A percentile compares a stretch with the other conserved stretches of the same genome.
phyloP scores from a whole-genome alignment of 2,888 invertebrate genomes.

The Tinea semifulvella region DNA sequence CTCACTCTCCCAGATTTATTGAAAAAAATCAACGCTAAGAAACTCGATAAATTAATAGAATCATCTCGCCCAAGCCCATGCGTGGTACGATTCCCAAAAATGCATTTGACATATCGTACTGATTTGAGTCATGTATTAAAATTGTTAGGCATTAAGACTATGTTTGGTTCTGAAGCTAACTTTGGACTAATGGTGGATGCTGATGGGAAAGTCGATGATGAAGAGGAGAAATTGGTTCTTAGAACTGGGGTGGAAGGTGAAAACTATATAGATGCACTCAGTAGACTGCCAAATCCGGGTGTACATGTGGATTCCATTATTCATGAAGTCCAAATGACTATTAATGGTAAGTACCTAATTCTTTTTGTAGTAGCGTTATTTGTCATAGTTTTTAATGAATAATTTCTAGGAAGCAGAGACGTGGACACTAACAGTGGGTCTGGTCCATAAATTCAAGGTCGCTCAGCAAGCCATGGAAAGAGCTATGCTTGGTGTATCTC shows the following conservation, averaged over 20 bases:
- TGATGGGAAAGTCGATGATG: conserved; percentile 20
- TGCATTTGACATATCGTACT: conserved; percentile 71
- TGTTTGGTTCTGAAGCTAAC: conserved; percentile 74
- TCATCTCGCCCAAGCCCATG: conserved; percentile 52
- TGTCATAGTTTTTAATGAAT: background rate
- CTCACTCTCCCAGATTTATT: conserved; percentile 55
- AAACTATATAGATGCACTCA: conserved; percentile 30
- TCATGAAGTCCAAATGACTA: conserved; percentile 72
- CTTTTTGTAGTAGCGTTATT: too few relatives aligned
- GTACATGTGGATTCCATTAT: conserved; percentile 70
- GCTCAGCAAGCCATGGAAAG: too few relatives aligned
- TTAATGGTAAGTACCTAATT: conserved; percentile 61
- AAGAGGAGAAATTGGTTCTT: conserved; percentile 28
- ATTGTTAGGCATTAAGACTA: conserved; percentile 65
- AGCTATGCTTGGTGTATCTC: too few relatives aligned
- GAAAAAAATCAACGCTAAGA: conserved; percentile 46
- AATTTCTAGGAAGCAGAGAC: background rate
- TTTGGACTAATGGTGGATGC: conserved; percentile 69
- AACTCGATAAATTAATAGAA: conserved; percentile 56
- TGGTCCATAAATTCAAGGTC: too few relatives aligned
- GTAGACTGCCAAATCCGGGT: conserved; percentile 62
- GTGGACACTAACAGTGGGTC: too few relatives aligned
- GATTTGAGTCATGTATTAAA: conserved; percentile 64
- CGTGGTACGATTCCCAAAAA: conserved; percentile 73
- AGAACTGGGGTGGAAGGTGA: conserved; percentile 19